Evolutionary conservation across 2,888 invertebrate species (phyloP).

Genomic region (Chrysina gloriosa): DNA sequence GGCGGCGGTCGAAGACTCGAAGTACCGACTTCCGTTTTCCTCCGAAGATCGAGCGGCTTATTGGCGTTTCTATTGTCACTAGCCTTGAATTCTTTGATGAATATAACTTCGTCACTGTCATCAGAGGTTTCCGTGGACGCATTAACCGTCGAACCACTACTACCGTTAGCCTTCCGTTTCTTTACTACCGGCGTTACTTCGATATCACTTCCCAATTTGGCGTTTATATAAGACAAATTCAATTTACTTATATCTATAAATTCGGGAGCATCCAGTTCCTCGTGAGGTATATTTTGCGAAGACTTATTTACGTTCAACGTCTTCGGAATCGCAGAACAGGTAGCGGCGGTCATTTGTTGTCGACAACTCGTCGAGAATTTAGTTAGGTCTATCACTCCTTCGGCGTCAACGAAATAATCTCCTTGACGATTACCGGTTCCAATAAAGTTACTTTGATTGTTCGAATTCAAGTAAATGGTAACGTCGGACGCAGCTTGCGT

Average conservation of each 20-base stretch:
- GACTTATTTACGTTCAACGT: conserved; percentile 22
- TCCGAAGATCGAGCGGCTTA: conserved; percentile 31
- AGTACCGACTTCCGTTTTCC: conserved; percentile 23
- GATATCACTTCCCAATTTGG: not conserved
- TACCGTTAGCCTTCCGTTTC: not conserved
- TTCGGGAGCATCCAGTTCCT: conserved; percentile 45
- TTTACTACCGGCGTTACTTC: not conserved
- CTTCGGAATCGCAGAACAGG: conserved; percentile 25
- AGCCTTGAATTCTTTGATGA: conserved; percentile 53
- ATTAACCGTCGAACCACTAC: not conserved
- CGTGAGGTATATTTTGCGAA: not conserved
- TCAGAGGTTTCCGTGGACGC: conserved; percentile 18
- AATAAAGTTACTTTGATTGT: conserved; percentile 28
- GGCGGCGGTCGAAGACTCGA: conserved; percentile 33
- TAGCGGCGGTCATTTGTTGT: conserved; percentile 9
- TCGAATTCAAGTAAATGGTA: conserved; percentile 39
- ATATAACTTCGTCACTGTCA: conserved; percentile 54
- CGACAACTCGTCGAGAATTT: conserved; percentile 10
- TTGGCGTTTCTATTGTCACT: conserved; percentile 8
- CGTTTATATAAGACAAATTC: conserved; percentile 35
- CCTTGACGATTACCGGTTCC: conserved; percentile 6
- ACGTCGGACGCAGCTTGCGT: conserved; percentile 35
- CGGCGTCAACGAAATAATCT: conserved; percentile 1
- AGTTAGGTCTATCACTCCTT: conserved; percentile 37
- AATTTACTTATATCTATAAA: conserved; percentile 48